A percentile compares a stretch with the other conserved stretches of the same genome.
Conservation (phyloP, 2,113 vertebrate genomes). For the Chamaetylas fuelleborni region DNA sequence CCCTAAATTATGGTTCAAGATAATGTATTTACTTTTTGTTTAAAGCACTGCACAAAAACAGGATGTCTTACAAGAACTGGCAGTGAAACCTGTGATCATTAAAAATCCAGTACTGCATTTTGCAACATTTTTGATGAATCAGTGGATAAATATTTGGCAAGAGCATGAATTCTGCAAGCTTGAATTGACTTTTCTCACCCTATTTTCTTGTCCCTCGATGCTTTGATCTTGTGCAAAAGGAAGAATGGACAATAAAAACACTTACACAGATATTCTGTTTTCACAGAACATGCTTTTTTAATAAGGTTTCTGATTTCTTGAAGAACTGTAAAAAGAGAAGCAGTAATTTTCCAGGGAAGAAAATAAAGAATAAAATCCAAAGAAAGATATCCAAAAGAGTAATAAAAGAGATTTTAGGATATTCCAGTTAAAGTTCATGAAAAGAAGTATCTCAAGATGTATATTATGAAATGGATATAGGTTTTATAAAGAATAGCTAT, state of each 20-base stretch:
- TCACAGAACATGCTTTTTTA: conserved; percentile 49
- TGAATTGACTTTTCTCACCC: conserved; percentile 45
- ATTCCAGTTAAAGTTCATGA: background rate
- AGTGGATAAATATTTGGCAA: conserved; percentile 36
- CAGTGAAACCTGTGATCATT: conserved; percentile 9
- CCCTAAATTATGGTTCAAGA: background rate
- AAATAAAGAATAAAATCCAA: background rate
- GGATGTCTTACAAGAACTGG: conserved; percentile 43
- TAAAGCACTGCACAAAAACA: conserved; percentile 4
- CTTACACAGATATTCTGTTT: conserved; percentile 37
- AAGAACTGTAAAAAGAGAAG: conserved; percentile 26
- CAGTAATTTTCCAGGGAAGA: background rate
- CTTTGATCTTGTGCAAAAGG: conserved; percentile 49
- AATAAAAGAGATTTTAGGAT: conserved; percentile 24
- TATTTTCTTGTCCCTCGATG: conserved; percentile 42
- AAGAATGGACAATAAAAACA: conserved; percentile 38
- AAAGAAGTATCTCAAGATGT: conserved; percentile 41
- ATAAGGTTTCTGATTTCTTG: conserved; percentile 45
- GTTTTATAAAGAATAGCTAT: background rate
- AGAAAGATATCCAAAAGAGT: background rate
- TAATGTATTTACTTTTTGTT: background rate
- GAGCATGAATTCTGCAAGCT: conserved; percentile 5
- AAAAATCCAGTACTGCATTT: conserved; percentile 34
- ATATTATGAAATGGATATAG: conserved; percentile 19
- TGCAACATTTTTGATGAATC: conserved; percentile 57